Conservation (phyloP, 2,797 vertebrate genomes). For the Varecia variegata region DNA sequence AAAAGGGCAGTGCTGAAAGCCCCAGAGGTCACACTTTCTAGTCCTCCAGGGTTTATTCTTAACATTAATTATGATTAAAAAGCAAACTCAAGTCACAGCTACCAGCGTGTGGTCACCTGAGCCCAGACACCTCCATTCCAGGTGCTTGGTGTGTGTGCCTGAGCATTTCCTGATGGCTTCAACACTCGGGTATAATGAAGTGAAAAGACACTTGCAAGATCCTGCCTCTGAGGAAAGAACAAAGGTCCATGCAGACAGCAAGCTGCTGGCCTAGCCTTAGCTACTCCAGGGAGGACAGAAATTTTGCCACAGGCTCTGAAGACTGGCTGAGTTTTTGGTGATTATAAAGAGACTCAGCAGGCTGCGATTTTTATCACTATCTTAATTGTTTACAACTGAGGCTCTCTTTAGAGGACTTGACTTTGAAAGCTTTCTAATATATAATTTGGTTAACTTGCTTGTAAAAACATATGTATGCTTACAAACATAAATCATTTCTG, state of each 20-base stretch:
- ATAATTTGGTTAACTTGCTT: not conserved
- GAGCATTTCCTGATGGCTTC: not conserved
- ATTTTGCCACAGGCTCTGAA: not conserved
- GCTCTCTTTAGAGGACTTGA: not conserved
- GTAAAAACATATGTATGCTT: not conserved
- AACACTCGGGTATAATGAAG: not conserved
- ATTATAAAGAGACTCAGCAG: not conserved
- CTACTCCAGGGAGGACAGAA: not conserved
- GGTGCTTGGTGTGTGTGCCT: accelerated
- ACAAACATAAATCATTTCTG: not conserved
- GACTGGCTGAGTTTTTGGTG: not conserved
- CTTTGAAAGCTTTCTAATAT: not conserved
- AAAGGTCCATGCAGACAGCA: not conserved
- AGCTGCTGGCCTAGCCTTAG: not conserved
- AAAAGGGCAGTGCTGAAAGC: not conserved
- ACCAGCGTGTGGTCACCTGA: not conserved
- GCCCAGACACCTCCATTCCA: not conserved
- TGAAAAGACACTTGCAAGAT: not conserved
- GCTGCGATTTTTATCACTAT: not conserved
- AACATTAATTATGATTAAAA: not conserved
- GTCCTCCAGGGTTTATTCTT: not conserved
- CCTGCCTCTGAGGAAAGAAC: not conserved
- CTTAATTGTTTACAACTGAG: not conserved
- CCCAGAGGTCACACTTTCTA: not conserved
- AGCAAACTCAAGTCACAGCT: not conserved